Conservation (phyloP, 2,113 vertebrate genomes). For the Podarcis cretensis region DNA sequence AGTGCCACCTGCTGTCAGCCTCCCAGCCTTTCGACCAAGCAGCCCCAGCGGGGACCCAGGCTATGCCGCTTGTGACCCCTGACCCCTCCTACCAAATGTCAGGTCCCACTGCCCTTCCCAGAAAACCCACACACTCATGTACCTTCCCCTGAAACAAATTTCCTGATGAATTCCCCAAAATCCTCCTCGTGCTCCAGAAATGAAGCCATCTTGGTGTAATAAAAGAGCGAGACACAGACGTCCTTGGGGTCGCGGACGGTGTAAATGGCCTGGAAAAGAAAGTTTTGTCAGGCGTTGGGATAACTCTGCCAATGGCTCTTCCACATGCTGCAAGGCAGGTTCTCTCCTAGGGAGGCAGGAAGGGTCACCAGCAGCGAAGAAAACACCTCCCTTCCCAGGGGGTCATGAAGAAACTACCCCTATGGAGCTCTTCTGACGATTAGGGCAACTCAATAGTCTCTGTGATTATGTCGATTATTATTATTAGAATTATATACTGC, state of each 20-base stretch:
- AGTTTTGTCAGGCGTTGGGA: background rate
- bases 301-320: background rate
- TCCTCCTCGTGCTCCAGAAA: constrained; percentile 41
- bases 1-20: too few species aligned
- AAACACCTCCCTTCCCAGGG: background rate
- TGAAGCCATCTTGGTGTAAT: constrained; percentile 64
- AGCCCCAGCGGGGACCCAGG: too few species aligned
- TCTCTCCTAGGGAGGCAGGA: background rate
- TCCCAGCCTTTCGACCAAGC: too few species aligned
- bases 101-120: background rate
- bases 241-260: constrained; percentile 63
- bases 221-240: constrained; percentile 60
- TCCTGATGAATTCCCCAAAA: constrained; percentile 39
- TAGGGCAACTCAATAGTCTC: background rate
- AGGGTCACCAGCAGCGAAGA: background rate
- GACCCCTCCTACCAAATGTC: background rate
- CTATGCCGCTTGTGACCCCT: background rate
- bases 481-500: too few species aligned
- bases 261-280: constrained; percentile 60
- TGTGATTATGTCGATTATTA: too few species aligned
- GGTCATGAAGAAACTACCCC: background rate
- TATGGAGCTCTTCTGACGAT: background rate
- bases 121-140: background rate
- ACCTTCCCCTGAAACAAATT: constrained; percentile 40
- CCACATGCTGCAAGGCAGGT: background rate